Evolutionary conservation across 2,113 vertebrate species (phyloP).

Genomic region (Alouatta palliata): DNA sequence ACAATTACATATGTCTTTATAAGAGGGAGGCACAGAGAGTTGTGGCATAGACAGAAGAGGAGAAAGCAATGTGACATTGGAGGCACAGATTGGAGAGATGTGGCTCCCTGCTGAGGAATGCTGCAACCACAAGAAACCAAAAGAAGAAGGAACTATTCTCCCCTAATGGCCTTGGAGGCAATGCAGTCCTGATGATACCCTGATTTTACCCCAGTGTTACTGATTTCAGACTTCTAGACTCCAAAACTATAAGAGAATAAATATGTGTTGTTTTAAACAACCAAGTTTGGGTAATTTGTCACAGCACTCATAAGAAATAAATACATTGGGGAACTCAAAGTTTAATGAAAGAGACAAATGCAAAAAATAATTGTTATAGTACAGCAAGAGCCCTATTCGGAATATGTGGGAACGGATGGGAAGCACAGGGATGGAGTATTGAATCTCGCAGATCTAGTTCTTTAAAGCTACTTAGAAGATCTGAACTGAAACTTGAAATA

Average conservation of each 20-base stretch:
- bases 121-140: background rate
- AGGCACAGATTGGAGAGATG: background rate
- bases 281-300: background rate
- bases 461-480: background rate
- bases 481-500: background rate
- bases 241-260: background rate
- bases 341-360: background rate
- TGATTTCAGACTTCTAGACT: background rate
- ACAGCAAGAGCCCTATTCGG: background rate
- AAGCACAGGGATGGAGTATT: accelerated
- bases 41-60: background rate
- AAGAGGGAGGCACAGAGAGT: background rate
- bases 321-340: background rate
- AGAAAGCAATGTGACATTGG: background rate
- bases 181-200: background rate
- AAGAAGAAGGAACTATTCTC: background rate
- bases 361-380: background rate
- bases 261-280: background rate
- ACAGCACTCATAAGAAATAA: background rate
- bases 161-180: background rate
- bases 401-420: background rate
- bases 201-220: background rate
- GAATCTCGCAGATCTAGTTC: background rate
- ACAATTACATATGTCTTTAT: background rate
- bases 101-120: background rate